Evolutionary conservation across 1,140 invertebrate species (phyloP), one percentile per base, ranked within the genome.

Genomic region (Mercenaria mercenaria): DNA sequence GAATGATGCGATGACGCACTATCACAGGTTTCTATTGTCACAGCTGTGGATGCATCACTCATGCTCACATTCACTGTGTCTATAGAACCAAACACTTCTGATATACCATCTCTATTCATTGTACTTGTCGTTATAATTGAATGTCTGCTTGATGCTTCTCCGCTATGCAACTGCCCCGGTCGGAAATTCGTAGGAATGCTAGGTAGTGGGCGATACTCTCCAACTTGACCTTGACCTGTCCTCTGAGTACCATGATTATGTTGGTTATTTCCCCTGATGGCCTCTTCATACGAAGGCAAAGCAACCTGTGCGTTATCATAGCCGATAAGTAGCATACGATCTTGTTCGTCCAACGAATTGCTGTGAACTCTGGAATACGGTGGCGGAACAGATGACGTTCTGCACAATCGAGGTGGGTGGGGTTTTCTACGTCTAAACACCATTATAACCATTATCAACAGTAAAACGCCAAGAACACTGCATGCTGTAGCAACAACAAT

Each of bases 41-140:
- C 93, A 47, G 93, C 91, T 0, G 95, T 95, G 15, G 94, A 95
- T 4, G 95, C 95, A 91, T 94, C 94, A 90, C 93, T 94, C 91
- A 94, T 93, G 90, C 94, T 95, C 56, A 95, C 93, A 89, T 95
- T 95, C 26, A 95, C 94, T 29, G 95, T 95, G 82, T 95, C 95
- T 50, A 95, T 90, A 52, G 95, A 95, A 26, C 95, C 95, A 92
- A 95, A 95, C 43, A 94, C 93, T 88, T 89, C 88, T 34, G 94
- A 94, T 64, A 93, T 90, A 59, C 93, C 94, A 72, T 95, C 95
- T 39, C 94, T 88, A 83, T 95, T 95, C 67, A 95, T 93, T 34
- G 94, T 95, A 80, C 92, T 95, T 52, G 92, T 95, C 6, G 95
- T 95, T 1, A 92, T 93, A 4, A 94, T 94, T 15, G 94, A 95